These are phyloP conservation scores for Zosterops hypoxanthus DNA, from an alignment of 2,113 vertebrate genomes.

Conservation along the genomic window DNA sequence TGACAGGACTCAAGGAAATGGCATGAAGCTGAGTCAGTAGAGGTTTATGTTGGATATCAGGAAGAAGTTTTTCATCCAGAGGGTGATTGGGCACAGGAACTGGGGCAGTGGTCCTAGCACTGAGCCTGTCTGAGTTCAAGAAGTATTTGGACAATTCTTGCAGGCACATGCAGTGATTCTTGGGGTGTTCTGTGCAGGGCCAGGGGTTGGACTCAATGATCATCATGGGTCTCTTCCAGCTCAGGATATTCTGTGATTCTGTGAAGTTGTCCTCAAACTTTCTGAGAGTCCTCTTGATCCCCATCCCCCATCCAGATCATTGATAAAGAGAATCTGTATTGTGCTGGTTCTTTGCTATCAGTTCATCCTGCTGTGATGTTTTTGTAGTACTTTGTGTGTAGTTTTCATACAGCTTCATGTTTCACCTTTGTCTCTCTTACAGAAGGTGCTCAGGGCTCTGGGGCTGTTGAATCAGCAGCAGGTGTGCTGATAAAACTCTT, in stretches of 20 bases:
- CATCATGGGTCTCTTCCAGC: neutral
- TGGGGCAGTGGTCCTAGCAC: neutral
- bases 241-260: neutral
- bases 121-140: neutral
- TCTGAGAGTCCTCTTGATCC: neutral
- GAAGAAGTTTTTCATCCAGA: neutral
- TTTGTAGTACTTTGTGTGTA: neutral
- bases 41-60: neutral
- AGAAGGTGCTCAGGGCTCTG: slow-evolving; percentile 87
- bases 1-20: neutral
- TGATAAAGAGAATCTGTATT: neutral
- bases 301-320: neutral
- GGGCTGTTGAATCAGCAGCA: slow-evolving; percentile 85
- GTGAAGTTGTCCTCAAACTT: neutral
- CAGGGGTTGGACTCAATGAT: neutral
- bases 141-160: neutral
- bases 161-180: neutral
- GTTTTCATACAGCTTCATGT: neutral
- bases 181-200: neutral
- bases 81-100: neutral
- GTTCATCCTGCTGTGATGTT: neutral
- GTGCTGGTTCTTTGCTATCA: neutral
- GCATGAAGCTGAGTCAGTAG: neutral
- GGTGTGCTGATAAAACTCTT: slow-evolving; percentile 97
- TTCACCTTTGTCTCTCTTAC: slow-evolving; percentile 29